These are phyloP conservation scores for Rutilus rutilus DNA, from an alignment of 2,113 vertebrate genomes.

Conservation along the genomic window DNA sequence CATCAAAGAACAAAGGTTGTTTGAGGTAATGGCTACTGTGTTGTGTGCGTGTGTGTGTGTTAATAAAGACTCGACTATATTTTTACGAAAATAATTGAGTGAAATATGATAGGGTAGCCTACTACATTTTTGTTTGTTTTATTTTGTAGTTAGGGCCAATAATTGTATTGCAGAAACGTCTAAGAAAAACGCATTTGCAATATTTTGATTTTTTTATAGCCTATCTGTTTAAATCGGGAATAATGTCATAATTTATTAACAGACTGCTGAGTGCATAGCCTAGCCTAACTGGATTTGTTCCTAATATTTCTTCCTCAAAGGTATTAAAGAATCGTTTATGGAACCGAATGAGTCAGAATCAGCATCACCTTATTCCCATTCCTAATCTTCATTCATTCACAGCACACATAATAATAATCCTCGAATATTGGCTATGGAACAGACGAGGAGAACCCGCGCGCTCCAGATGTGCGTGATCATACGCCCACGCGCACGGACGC, in stretches of 20 bases:
- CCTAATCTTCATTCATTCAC: not conserved
- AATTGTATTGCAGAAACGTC: not conserved
- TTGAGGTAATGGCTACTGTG: too few species aligned
- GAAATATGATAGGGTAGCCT: too few species aligned
- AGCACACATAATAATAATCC: not conserved
- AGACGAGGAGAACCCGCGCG: constrained; percentile 46
- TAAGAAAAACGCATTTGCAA: not conserved
- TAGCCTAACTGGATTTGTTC: not conserved
- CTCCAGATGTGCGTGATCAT: constrained; percentile 71
- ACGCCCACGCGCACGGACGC: constrained; percentile 67
- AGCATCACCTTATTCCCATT: not conserved
- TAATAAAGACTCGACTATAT: not conserved
- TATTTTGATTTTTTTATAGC: not conserved
- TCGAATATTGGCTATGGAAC: not conserved
- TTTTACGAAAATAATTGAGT: too few species aligned
- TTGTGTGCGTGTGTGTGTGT: too few species aligned
- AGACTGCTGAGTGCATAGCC: not conserved
- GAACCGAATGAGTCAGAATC: not conserved
- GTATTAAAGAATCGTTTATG: not conserved
- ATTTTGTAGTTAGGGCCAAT: not conserved
- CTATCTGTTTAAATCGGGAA: not conserved
- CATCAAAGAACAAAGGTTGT: not conserved
- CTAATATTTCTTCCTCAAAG: not conserved
- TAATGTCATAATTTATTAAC: not conserved
- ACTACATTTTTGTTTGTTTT: not conserved